Evolutionary conservation across 1,140 invertebrate species (phyloP).

Genomic region (Lasaia peninsularis): DNA sequence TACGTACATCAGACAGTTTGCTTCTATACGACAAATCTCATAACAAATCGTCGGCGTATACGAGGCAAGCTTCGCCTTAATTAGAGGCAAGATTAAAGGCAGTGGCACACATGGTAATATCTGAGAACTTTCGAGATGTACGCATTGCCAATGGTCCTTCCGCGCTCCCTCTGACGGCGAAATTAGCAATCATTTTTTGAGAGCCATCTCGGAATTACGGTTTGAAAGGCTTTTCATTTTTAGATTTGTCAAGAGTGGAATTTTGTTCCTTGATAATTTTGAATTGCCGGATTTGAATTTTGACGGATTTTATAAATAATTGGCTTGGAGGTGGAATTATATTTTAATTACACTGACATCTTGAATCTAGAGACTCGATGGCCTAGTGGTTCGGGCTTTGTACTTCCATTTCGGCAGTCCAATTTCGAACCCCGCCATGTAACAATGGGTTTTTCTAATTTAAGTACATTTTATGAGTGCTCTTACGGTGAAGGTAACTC

Average conservation of each 20-base stretch:
- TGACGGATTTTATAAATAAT: no score
- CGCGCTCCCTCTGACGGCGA: neutral
- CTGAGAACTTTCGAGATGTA: constrained; percentile 18
- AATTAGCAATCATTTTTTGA: constrained; percentile 1
- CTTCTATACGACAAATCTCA: constrained; percentile 25
- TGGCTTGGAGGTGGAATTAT: no score
- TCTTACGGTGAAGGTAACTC: no score
- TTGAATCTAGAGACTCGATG: no score
- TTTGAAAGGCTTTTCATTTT: neutral
- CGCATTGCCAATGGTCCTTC: constrained; percentile 1
- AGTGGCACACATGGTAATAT: constrained; percentile 24
- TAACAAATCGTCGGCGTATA: constrained; percentile 27
- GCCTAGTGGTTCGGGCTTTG: no score
- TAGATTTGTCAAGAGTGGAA: neutral
- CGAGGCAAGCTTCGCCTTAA: constrained; percentile 31
- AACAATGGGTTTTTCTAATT: no score
- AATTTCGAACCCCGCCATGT: no score
- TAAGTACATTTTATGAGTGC: no score
- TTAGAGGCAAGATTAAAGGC: constrained; percentile 36
- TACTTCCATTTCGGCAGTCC: no score
- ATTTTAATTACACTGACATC: no score
- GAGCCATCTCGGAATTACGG: neutral
- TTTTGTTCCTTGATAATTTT: neutral
- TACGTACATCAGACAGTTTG: constrained; percentile 29
- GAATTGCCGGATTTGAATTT: no score